Evolutionary conservation across 1,140 invertebrate genomes (phyloP).

Genomic region (Amyelois transitella): DNA sequence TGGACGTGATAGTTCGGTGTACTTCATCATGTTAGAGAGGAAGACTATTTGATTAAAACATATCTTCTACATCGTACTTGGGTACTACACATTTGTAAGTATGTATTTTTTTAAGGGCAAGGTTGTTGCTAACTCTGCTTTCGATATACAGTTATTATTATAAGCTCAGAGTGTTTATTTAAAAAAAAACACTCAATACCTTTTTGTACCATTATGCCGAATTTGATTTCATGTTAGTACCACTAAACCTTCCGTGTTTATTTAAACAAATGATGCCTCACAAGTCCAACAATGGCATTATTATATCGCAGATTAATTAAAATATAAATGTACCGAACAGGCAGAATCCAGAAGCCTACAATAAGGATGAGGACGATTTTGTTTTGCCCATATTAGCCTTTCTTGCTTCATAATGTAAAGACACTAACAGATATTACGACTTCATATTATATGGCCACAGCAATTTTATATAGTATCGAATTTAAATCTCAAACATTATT

Average conservation of each 20-base stretch:
- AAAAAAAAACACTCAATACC: too few species aligned
- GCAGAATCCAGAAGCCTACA: slow-evolving; percentile 21
- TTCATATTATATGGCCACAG: too few species aligned
- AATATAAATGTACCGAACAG: slow-evolving; percentile 42
- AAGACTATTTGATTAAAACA: slow-evolving; percentile 3
- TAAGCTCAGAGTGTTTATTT: too few species aligned
- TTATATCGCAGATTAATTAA: slow-evolving; percentile 5
- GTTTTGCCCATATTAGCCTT: slow-evolving; percentile 31
- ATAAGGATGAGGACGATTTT: slow-evolving; percentile 29
- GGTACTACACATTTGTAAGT: too few species aligned
- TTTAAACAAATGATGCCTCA: not conserved
- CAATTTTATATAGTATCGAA: too few species aligned
- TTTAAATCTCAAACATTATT: too few species aligned
- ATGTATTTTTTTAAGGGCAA: too few species aligned
- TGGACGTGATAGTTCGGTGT: slow-evolving; percentile 9
- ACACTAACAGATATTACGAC: not conserved
- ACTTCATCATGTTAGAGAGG: not conserved
- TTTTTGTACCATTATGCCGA: too few species aligned
- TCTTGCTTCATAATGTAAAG: not conserved
- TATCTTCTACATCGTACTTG: not conserved
- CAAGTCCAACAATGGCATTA: not conserved
- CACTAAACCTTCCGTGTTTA: too few species aligned
- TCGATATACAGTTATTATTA: too few species aligned
- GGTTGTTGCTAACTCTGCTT: too few species aligned
- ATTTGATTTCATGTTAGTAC: too few species aligned